A percentile compares a stretch with the other conserved stretches of the same genome.
These are phyloP conservation scores for Vicugna pacos DNA, from an alignment of 2,113 vertebrate genomes.

Conservation along the genomic window DNA sequence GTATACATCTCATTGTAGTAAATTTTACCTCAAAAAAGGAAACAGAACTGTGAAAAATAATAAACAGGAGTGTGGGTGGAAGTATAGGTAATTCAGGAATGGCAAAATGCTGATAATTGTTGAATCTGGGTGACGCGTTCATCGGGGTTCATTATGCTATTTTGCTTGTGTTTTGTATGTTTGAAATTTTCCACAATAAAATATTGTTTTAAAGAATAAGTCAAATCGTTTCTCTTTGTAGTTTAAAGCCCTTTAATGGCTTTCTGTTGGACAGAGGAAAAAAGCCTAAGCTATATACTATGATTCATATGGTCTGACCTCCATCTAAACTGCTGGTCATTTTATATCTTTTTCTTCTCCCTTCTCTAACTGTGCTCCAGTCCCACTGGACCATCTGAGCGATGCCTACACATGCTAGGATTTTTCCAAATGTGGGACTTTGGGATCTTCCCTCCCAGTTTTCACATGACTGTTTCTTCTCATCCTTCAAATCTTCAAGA, in stretches of 20 bases:
- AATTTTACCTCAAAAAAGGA: constrained; percentile 4
- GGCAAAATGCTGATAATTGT: not conserved
- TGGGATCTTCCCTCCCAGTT: not conserved
- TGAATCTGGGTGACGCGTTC: not conserved
- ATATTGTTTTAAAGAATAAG: constrained; percentile 21
- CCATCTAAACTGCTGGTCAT: not conserved
- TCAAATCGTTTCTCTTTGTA: not conserved
- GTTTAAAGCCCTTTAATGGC: not conserved
- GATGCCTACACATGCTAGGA: not conserved
- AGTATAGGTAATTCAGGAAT: not conserved
- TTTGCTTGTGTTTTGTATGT: not conserved
- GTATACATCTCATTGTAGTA: constrained; percentile 7
- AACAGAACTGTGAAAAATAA: not conserved
- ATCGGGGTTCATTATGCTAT: not conserved
- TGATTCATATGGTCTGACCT: too few species aligned
- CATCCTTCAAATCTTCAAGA: not conserved
- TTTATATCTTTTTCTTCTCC: not conserved
- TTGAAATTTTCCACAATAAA: not conserved
- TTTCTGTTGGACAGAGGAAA: not conserved
- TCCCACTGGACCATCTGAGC: not conserved
- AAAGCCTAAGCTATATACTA: not conserved
- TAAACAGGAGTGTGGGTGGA: not conserved
- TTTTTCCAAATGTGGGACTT: not conserved
- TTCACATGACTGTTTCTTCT: not conserved
- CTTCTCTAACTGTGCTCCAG: not conserved